phyloP scores from a whole-genome alignment of 1,140 invertebrate species.

The Lanistes nyassanus region DNA sequence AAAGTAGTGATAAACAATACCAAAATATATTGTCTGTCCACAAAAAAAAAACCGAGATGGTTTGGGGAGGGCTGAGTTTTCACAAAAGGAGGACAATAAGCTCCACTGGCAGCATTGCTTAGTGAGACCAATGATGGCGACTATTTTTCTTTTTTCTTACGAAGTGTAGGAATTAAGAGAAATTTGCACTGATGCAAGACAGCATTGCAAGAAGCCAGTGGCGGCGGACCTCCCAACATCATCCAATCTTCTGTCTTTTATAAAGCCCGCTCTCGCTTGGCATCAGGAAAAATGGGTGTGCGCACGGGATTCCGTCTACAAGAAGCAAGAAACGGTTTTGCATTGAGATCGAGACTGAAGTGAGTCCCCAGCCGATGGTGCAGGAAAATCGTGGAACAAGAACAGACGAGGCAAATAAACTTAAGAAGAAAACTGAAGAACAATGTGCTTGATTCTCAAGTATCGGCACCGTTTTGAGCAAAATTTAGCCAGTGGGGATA shows the following conservation, averaged over 20 bases:
- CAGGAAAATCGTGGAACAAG: too few relatives aligned
- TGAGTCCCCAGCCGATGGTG: background rate
- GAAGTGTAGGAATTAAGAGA: slow-evolving; percentile 12
- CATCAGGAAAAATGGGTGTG: background rate
- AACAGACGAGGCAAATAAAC: too few relatives aligned
- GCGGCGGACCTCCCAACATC: slow-evolving; percentile 14
- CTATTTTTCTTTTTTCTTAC: slow-evolving; percentile 21
- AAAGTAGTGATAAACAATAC: background rate
- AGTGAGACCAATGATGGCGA: slow-evolving; percentile 17
- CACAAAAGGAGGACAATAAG: slow-evolving; percentile 18
- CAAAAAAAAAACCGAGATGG: background rate
- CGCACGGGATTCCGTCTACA: background rate
- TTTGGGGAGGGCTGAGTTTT: background rate
- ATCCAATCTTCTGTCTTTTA: background rate
- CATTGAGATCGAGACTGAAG: background rate
- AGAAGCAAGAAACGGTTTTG: background rate
- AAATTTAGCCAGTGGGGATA: too few relatives aligned
- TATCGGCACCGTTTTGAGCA: too few relatives aligned
- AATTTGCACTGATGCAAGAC: slow-evolving; percentile 11
- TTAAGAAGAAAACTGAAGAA: too few relatives aligned
- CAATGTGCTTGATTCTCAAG: too few relatives aligned
- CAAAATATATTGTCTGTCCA: background rate
- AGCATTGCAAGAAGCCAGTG: slow-evolving; percentile 7
- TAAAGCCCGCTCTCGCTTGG: background rate
- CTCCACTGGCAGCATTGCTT: slow-evolving; percentile 16